Percentiles rank a stretch among this genome's conserved stretches.
Conservation (phyloP, 2,113 vertebrate species). For the Syngnathoides biaculeatus region DNA sequence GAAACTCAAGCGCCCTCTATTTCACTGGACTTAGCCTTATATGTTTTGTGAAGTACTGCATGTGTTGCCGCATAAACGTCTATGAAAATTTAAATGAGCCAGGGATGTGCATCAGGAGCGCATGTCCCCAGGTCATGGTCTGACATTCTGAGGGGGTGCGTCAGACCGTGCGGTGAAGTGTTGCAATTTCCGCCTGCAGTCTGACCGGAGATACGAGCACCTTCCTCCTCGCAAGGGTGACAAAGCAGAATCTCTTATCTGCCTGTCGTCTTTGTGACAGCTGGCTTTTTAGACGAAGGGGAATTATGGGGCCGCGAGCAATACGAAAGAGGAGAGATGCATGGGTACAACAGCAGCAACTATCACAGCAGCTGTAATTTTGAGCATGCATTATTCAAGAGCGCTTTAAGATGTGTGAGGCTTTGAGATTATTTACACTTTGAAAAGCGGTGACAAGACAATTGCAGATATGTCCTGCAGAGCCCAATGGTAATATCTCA, state of each 20-base stretch:
- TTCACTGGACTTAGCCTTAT: not conserved
- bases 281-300: slow-evolving; percentile 41
- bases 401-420: slow-evolving; percentile 52
- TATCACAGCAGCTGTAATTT: slow-evolving; percentile 61
- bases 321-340: slow-evolving; percentile 23
- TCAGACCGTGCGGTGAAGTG: slow-evolving; percentile 11
- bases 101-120: not conserved
- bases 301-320: slow-evolving; percentile 54
- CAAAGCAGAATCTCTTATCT: slow-evolving; percentile 50
- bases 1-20: too few relatives aligned
- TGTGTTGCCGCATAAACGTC: not conserved
- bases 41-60: not conserved
- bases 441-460: slow-evolving; percentile 53
- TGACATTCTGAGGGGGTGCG: slow-evolving; percentile 17
- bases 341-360: slow-evolving; percentile 42
- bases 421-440: slow-evolving; percentile 62
- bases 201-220: slow-evolving; percentile 7
- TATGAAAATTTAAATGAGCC: not conserved
- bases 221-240: slow-evolving; percentile 33
- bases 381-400: slow-evolving; percentile 70
- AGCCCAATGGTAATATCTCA: slow-evolving; percentile 50
- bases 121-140: not conserved
- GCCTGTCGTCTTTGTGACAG: slow-evolving; percentile 28
- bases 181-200: slow-evolving; percentile 36
- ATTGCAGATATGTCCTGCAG: slow-evolving; percentile 40